Evolutionary conservation across 2,797 vertebrate species (phyloP).

Genomic region (Enteromius afrohamiltoni): DNA sequence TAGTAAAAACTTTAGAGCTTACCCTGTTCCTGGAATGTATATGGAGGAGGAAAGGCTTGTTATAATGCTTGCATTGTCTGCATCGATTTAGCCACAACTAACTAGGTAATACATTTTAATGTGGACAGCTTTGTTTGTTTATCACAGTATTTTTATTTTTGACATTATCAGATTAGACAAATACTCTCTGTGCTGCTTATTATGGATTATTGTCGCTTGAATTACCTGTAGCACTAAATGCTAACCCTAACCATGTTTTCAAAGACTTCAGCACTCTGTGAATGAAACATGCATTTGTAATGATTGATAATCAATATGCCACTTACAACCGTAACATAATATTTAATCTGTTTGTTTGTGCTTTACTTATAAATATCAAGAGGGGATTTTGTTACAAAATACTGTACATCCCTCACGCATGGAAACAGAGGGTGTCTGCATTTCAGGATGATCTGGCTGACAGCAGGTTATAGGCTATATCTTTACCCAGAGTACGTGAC

Average conservation of each 20-base stretch:
- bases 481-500: constrained; percentile 4
- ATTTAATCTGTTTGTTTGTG: background rate
- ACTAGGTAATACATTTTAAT: background rate
- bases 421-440: background rate
- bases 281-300: background rate
- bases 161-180: too few relatives aligned
- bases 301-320: background rate
- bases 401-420: background rate
- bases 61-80: background rate
- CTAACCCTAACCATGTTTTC: background rate
- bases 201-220: background rate
- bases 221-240: background rate
- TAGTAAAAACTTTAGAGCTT: background rate
- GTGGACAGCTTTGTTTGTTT: background rate
- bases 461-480: constrained; percentile 1
- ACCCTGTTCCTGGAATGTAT: background rate
- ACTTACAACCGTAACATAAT: background rate
- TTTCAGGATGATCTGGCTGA: background rate
- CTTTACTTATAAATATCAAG: background rate
- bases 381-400: background rate
- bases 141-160: background rate
- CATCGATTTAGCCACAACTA: background rate
- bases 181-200: too few relatives aligned
- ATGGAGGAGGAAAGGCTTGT: background rate
- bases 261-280: background rate